Evolutionary conservation across 2,888 invertebrate genomes (phyloP).

Genomic region (Gastracanthus pulcherrimus): DNA sequence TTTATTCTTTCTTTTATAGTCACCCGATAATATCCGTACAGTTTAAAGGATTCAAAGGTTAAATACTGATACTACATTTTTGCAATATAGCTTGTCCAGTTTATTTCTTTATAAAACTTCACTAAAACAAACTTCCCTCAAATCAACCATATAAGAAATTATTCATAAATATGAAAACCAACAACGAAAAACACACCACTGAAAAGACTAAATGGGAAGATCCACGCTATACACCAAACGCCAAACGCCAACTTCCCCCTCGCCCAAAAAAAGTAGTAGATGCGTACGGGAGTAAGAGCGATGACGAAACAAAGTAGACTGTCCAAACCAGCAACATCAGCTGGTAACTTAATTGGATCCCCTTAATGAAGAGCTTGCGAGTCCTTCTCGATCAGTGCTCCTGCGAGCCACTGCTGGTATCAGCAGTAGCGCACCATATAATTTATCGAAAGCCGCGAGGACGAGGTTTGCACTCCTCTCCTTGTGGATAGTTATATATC

Average conservation of each 20-base stretch:
- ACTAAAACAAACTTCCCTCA: neutral
- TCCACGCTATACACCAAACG: neutral
- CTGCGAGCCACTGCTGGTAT: neutral
- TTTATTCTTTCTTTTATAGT: no score
- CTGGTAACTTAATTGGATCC: slow-evolving; percentile 38
- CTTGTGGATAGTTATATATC: neutral
- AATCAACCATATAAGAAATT: neutral
- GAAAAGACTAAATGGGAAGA: neutral
- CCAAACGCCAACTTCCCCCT: neutral
- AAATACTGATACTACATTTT: no score
- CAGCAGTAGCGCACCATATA: neutral
- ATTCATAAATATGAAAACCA: neutral
- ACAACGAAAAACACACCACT: neutral
- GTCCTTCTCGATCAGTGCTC: neutral
- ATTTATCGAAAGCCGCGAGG: slow-evolving; percentile 23
- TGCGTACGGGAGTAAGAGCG: neutral
- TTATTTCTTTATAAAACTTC: neutral
- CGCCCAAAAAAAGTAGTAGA: neutral
- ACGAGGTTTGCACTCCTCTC: slow-evolving; percentile 8
- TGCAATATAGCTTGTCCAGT: no score
- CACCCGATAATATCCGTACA: no score
- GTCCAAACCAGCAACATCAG: neutral
- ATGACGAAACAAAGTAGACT: neutral
- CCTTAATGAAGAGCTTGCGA: slow-evolving; percentile 3
- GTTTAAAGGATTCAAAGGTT: no score